Base-by-base conservation (phyloP, 2,113 vertebrate genomes). In the Sinocyclocheilus rhinocerous region DNA sequence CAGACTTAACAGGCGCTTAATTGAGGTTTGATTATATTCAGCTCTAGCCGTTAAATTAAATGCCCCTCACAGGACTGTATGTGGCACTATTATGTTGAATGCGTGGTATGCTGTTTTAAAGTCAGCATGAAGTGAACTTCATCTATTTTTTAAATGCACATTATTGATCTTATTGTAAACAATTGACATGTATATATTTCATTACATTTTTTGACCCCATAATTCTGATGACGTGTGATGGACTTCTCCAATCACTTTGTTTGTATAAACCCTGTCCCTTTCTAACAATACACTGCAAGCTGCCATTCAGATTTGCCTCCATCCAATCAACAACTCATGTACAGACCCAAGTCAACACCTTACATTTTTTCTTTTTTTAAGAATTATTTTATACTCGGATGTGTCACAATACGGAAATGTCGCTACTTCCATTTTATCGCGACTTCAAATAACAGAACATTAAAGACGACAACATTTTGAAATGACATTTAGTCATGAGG, bases 1-100 rank as follows among this genome's bases (percentile, higher is more conserved):
- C 85, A 67, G 52, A 50, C 20, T 87, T 89, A 87, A 79, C 84
- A 77, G 84, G 45, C 79, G 33, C 79, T 90, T 88, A 85, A 89
- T 81, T 87, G 84, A 76, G 42, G 18, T 26, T 83, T 72, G 59
- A 81, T 88, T 83, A 88, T 82, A 69, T 81, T 81, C 52, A 61
- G 57, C 61, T 81, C 42, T 81, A 69, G 1, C 82, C 52, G 20
- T 81, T 85, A 86, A 89, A 87, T 90, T 72, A 87, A 85, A 89
- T 5, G 61, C 85, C 39, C 55, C 85, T 86, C 80, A 78, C 86
- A 72, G 80, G 50, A 16, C 39, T 79, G 55, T 26, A 84, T 85
- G 24, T 39, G 67, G 89, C 65, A 42, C 29, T 80, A 48, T 83
- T 84, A 50, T 86, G 33, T 57, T 70, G 33, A 57, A 81, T 81